A percentile compares a stretch with the other conserved stretches of the same genome.
These are phyloP conservation scores for Lontra canadensis DNA, from an alignment of 2,113 vertebrate species.

Conservation along the genomic window DNA sequence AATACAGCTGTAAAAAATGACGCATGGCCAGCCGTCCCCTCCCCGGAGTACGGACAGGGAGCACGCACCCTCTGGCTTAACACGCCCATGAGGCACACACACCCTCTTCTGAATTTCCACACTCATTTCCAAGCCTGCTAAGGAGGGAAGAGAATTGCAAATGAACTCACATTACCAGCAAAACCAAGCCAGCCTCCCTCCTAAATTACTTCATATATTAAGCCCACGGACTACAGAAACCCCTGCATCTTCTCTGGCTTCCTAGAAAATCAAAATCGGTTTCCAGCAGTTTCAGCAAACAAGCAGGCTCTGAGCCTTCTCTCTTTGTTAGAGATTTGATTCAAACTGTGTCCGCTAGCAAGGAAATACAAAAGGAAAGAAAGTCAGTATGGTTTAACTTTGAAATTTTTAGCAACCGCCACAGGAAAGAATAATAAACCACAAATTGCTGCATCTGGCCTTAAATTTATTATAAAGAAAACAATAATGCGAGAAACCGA, in stretches of 20 bases:
- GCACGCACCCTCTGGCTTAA: conserved; percentile 38
- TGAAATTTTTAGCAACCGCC: conserved; percentile 70
- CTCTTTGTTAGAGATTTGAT: conserved; percentile 76
- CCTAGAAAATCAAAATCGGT: conserved; percentile 73
- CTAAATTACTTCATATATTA: conserved; percentile 55
- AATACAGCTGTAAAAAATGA: conserved; percentile 78
- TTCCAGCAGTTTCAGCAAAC: conserved; percentile 74
- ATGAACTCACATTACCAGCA: conserved; percentile 67
- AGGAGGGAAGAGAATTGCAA: conserved; percentile 68
- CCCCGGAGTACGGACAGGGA: background rate
- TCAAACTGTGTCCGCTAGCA: conserved; percentile 70
- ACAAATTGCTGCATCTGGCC: conserved; percentile 68
- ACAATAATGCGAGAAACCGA: conserved; percentile 55
- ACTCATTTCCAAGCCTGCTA: conserved; percentile 36
- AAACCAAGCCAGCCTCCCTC: conserved; percentile 46
- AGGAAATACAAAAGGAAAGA: conserved; percentile 64
- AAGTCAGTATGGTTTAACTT: conserved; percentile 63
- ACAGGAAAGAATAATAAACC: conserved; percentile 74
- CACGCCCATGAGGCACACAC: background rate
- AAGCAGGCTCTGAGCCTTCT: conserved; percentile 62
- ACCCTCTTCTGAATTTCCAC: conserved; percentile 53
- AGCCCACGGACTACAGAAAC: conserved; percentile 44
- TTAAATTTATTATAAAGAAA: conserved; percentile 74
- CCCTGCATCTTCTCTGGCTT: conserved; percentile 34
- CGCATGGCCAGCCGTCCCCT: conserved; percentile 44